These are phyloP conservation scores for Liolophura sinensis DNA, from an alignment of 1,140 invertebrate species.

Conservation along the genomic window DNA sequence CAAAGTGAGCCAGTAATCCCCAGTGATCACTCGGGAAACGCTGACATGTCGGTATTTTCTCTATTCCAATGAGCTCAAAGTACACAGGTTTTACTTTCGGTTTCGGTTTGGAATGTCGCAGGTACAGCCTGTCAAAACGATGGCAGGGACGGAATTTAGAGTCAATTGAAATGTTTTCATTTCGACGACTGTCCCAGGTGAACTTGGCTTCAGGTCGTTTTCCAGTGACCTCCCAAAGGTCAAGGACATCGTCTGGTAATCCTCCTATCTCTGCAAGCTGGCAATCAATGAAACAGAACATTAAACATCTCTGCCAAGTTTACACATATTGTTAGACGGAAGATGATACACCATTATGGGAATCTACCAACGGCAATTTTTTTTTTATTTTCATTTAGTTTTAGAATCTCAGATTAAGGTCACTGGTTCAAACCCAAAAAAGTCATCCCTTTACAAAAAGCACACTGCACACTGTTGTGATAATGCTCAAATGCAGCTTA, in stretches of 20 bases:
- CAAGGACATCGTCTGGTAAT: slow-evolving; percentile 59
- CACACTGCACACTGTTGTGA: too few relatives aligned
- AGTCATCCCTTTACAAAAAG: too few relatives aligned
- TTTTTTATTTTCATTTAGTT: background rate
- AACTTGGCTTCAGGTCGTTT: slow-evolving; percentile 61
- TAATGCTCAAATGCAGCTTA: too few relatives aligned
- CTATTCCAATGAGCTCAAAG: slow-evolving; percentile 66
- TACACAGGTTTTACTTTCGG: slow-evolving; percentile 57
- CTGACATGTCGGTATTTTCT: slow-evolving; percentile 61
- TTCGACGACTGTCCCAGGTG: slow-evolving; percentile 66
- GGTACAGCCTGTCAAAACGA: slow-evolving; percentile 67
- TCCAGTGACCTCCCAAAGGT: slow-evolving; percentile 66
- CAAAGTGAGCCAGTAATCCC: slow-evolving; percentile 62
- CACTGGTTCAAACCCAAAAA: too few relatives aligned
- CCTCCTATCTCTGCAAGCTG: slow-evolving; percentile 58
- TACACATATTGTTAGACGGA: too few relatives aligned
- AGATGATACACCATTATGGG: too few relatives aligned
- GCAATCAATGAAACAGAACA: slow-evolving; percentile 17
- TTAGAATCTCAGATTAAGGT: too few relatives aligned
- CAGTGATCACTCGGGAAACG: slow-evolving; percentile 69
- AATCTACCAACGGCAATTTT: background rate
- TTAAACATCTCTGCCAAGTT: too few relatives aligned
- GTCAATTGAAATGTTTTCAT: slow-evolving; percentile 60
- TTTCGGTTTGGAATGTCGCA: slow-evolving; percentile 44
- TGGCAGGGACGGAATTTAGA: slow-evolving; percentile 57